phyloP scores from a whole-genome alignment of 2,888 invertebrate genomes.

The Cephalotes varians region DNA sequence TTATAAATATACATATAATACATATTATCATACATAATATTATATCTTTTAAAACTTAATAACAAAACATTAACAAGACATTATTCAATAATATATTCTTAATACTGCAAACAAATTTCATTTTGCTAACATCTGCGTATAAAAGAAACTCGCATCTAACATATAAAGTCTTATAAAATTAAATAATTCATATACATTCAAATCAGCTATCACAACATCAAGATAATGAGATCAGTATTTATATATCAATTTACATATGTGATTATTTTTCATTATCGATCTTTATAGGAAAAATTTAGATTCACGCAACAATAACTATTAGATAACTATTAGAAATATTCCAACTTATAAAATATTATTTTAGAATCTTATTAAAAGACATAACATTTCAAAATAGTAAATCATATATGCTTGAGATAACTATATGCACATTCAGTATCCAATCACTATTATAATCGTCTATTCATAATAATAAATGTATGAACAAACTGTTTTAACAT shows the following conservation, averaged over 20 bases:
- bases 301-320: conserved; percentile 12
- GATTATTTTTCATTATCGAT: neutral
- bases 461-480: neutral
- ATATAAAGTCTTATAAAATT: conserved; percentile 4
- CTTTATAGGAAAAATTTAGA: conserved; percentile 9
- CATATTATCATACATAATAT: no score
- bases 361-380: neutral
- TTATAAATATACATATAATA: neutral
- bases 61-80: neutral
- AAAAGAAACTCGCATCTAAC: neutral
- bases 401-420: neutral
- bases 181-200: conserved; percentile 12
- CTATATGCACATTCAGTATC: conserved; percentile 7
- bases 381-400: neutral
- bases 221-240: conserved; percentile 49
- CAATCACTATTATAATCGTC: neutral
- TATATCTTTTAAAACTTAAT: neutral
- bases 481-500: neutral
- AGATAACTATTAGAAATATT: conserved; percentile 6
- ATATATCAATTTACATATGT: neutral
- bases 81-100: neutral
- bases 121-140: neutral
- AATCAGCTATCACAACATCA: conserved; percentile 39
- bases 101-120: conserved; percentile 7
- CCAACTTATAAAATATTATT: conserved; percentile 25